A percentile compares a stretch with the other conserved stretches of the same genome.
Conservation (phyloP, 2,113 vertebrate genomes). For the Numida meleagris region DNA sequence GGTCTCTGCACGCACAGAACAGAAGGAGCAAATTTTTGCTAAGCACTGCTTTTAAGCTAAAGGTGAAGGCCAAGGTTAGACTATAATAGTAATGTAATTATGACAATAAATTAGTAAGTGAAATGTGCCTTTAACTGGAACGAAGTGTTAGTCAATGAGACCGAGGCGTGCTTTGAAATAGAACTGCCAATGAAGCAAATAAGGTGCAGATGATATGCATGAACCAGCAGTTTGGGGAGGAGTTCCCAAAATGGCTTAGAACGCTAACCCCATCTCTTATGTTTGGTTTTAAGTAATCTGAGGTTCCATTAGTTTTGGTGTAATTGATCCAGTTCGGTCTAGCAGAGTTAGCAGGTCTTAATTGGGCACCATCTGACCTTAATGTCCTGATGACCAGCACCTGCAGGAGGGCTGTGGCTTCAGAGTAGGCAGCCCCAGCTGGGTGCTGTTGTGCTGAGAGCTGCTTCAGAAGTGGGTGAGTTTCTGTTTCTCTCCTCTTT, state of each 20-base stretch:
- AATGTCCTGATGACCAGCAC: accelerated
- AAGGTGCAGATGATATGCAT: accelerated
- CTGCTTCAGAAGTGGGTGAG: accelerated
- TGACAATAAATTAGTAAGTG: accelerated
- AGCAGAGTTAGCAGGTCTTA: neutral
- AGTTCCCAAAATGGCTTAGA: neutral
- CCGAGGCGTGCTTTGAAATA: accelerated
- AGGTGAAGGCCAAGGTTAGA: accelerated
- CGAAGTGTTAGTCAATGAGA: accelerated
- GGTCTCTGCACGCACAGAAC: accelerated
- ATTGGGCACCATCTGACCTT: neutral
- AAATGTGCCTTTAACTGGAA: neutral
- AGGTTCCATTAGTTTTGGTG: accelerated
- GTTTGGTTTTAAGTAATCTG: neutral
- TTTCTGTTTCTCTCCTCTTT: accelerated
- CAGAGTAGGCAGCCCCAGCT: accelerated
- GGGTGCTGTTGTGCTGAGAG: accelerated
- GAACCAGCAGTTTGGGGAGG: accelerated
- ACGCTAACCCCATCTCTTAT: neutral
- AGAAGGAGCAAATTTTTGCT: neutral
- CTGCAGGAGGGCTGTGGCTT: neutral
- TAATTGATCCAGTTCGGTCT: neutral
- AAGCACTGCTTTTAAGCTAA: accelerated
- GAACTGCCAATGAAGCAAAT: too few species aligned
- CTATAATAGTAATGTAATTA: accelerated